A percentile compares a stretch with the other conserved stretches of the same genome.
These are phyloP conservation scores for Sarcophaga caerulescens DNA, from an alignment of 2,888 invertebrate genomes.

Conservation along the genomic window DNA sequence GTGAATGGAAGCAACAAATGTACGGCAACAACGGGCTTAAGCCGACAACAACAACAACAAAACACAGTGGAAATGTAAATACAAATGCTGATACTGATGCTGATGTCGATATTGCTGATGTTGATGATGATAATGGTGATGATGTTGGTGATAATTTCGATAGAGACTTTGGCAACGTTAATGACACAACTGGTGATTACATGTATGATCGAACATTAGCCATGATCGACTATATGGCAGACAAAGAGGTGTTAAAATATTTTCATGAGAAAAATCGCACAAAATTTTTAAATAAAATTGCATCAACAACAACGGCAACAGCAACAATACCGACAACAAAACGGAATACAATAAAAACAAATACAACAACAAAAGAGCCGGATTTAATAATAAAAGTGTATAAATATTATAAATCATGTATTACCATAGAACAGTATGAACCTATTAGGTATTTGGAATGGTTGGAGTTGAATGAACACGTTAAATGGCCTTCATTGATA, in stretches of 20 bases:
- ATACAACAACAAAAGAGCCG: slow-evolving; percentile 49
- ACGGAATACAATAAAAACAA: slow-evolving; percentile 20
- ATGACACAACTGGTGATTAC: slow-evolving; percentile 6
- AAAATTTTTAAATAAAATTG: slow-evolving; percentile 45
- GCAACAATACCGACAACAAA: slow-evolving; percentile 43
- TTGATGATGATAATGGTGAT: not conserved
- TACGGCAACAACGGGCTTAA: not conserved
- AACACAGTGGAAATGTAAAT: not conserved
- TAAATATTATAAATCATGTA: slow-evolving; percentile 68
- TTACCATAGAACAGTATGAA: slow-evolving; percentile 59
- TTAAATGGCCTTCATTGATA: slow-evolving; percentile 68
- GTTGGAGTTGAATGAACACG: slow-evolving; percentile 67
- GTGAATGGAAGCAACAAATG: slow-evolving; percentile 59
- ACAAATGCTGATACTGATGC: not conserved
- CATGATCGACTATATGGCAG: slow-evolving; percentile 61
- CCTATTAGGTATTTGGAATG: slow-evolving; percentile 67
- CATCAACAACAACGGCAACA: slow-evolving; percentile 65
- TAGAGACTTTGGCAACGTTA: not conserved
- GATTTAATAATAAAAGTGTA: slow-evolving; percentile 63
- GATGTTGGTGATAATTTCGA: not conserved
- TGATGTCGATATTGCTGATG: not conserved
- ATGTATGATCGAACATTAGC: slow-evolving; percentile 58
- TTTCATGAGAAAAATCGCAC: slow-evolving; percentile 44
- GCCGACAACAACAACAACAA: not conserved
- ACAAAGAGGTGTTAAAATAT: slow-evolving; percentile 59